Evolutionary conservation across 2,113 vertebrate genomes (phyloP).

Genomic region (Mastomys coucha): DNA sequence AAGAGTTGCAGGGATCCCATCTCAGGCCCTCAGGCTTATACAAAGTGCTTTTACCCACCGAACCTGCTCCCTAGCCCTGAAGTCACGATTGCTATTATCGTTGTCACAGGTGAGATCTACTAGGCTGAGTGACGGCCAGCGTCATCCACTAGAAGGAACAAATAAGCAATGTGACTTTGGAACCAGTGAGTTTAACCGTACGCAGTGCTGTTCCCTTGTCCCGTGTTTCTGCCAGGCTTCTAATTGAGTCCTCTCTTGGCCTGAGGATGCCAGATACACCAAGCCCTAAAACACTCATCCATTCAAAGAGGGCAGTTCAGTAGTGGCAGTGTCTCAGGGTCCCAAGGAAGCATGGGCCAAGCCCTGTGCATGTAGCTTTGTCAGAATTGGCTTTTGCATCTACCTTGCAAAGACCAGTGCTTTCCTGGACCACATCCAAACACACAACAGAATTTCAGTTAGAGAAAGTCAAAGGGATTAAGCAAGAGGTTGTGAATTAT

Average conservation of each 20-base stretch:
- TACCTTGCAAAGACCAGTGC: background rate
- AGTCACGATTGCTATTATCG: background rate
- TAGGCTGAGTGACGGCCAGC: background rate
- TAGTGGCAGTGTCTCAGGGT: background rate
- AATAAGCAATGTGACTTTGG: background rate
- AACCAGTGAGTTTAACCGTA: background rate
- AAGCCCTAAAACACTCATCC: background rate
- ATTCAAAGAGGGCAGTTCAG: constrained; percentile 4
- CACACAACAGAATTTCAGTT: background rate
- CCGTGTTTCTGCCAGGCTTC: background rate
- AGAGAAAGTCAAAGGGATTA: constrained; percentile 42
- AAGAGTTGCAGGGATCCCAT: background rate
- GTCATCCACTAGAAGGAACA: background rate
- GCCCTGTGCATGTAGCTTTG: background rate
- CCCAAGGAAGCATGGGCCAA: background rate
- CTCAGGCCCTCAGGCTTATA: background rate
- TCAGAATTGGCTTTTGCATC: background rate
- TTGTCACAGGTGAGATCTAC: background rate
- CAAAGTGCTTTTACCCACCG: background rate
- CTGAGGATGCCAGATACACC: background rate
- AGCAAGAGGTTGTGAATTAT: constrained; percentile 12
- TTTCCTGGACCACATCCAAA: background rate
- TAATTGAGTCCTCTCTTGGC: accelerated
- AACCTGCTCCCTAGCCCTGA: background rate
- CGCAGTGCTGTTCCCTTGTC: background rate